Base-by-base conservation (phyloP, 2,888 invertebrate genomes). In the Euplagia quadripunctaria region DNA sequence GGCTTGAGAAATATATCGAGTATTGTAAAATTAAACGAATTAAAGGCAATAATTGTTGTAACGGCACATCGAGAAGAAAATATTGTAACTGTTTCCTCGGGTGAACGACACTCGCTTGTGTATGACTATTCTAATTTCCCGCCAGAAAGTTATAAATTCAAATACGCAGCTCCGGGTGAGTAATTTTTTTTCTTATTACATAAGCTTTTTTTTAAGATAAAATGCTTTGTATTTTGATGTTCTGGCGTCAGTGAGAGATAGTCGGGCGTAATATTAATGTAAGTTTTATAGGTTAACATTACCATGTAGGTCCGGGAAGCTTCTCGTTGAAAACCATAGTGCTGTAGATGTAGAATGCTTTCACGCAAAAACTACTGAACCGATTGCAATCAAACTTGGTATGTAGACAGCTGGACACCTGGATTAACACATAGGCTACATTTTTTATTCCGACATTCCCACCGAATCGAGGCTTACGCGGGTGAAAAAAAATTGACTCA, bases 51-150 rank as follows among this genome's bases (percentile, higher is more conserved):
- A 0, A 82, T 91, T 4, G 71, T 91, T 2, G 89, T 91, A 0
- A 91, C 91, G 0, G 91, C 91, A 20, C 91, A 90, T 69, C 80
- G 91, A 6, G 91, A 91, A 72, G 91, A 88, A 51, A 82, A 88
- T 46, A 20, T 85, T 0, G 87, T 90, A 20, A 87, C 87, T 0
- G 88, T 91, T 63, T 90, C 91, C 0, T 89, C 89, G 0, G 84
- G 81, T 0, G 82, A 85, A 68, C 75, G 70, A 0, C 90, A 90
- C 69, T 74, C 82, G 6, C 78, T 91, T 64, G 5, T 90, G 0
- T 91, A 86, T 64, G 91, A 91, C 71, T 91, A 91, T 64, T 76
- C 69, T 8, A 90, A 91, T 79, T 91, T 87, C 76, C 90, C 91
- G 12, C 86, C 90, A 0, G 88, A 87, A 73, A 87, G 86, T 69